Conservation (phyloP, 1,140 invertebrate species). For the silkworm (Bombyx mori) region DNA sequence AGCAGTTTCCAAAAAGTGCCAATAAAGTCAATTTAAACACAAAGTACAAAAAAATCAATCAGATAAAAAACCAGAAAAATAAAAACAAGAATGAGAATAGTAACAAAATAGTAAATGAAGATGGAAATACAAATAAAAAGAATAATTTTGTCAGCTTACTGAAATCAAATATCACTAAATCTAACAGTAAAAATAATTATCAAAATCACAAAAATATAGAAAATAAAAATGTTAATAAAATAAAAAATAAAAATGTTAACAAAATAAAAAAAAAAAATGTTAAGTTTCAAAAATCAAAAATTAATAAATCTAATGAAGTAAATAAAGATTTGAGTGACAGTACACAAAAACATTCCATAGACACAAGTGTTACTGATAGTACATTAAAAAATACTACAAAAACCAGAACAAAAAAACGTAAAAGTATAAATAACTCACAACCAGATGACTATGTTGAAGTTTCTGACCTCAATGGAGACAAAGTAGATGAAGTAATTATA, state of each 20-base stretch:
- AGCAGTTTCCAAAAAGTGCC: no score
- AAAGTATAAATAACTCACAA: conserved; percentile 5
- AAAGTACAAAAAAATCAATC: background rate
- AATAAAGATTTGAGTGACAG: background rate
- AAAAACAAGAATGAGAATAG: background rate
- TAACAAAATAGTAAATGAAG: background rate
- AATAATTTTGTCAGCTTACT: no score
- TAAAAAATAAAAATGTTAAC: no score
- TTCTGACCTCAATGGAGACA: conserved; percentile 26
- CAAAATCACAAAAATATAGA: no score
- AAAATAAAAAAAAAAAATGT: no score
- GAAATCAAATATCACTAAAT: no score
- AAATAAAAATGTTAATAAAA: no score
- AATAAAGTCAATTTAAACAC: no score
- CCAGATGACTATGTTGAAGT: conserved; percentile 5
- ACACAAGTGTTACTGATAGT: background rate
- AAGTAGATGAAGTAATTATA: conserved; percentile 37
- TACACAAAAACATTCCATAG: conserved; percentile 1
- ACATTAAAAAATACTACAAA: conserved; percentile 1
- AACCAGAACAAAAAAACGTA: conserved; percentile 10
- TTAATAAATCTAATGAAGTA: no score
- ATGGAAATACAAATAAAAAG: background rate
- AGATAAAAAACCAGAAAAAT: background rate
- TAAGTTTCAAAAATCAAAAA: no score
- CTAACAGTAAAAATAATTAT: no score